A percentile compares a stretch with the other conserved stretches of the same genome.
Evolutionary conservation across 2,797 vertebrate species (phyloP).

Genomic region (Urophycis tenuis): DNA sequence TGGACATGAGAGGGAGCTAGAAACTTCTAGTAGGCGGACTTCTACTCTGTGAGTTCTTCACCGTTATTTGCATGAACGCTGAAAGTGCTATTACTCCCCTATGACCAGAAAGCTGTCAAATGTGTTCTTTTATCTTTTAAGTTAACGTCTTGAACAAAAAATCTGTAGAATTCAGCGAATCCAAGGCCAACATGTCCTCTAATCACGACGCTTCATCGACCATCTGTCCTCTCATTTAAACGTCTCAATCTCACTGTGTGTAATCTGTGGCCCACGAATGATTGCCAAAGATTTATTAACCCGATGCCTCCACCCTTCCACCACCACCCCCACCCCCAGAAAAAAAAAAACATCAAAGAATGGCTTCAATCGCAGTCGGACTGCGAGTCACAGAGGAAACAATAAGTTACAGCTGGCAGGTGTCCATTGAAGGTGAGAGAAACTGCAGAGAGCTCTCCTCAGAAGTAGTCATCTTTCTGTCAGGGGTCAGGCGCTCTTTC

Average conservation of each 20-base stretch:
- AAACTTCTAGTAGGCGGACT: conserved; percentile 67
- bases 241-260: conserved; percentile 47
- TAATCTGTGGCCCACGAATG: conserved; percentile 24
- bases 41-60: conserved; percentile 49
- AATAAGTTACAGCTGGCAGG: conserved; percentile 55
- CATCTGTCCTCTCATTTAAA: conserved; percentile 44
- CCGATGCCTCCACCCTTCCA: not conserved
- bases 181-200: conserved; percentile 6
- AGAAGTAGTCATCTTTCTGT: conserved; percentile 51
- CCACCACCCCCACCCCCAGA: not conserved
- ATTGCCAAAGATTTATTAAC: conserved; percentile 40
- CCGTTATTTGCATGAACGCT: conserved; percentile 39
- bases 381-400: conserved; percentile 37
- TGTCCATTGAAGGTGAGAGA: conserved; percentile 49
- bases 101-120: not conserved
- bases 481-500: conserved; percentile 56
- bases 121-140: not conserved
- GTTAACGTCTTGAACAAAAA: not conserved
- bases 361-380: conserved; percentile 34
- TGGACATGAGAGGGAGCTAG: conserved; percentile 90
- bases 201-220: conserved; percentile 36
- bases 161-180: not conserved
- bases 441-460: conserved; percentile 55
- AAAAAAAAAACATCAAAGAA: conserved; percentile 53
- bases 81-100: not conserved